Base-by-base conservation (phyloP, 2,797 vertebrate species). In the Acanthurus lineatus region DNA sequence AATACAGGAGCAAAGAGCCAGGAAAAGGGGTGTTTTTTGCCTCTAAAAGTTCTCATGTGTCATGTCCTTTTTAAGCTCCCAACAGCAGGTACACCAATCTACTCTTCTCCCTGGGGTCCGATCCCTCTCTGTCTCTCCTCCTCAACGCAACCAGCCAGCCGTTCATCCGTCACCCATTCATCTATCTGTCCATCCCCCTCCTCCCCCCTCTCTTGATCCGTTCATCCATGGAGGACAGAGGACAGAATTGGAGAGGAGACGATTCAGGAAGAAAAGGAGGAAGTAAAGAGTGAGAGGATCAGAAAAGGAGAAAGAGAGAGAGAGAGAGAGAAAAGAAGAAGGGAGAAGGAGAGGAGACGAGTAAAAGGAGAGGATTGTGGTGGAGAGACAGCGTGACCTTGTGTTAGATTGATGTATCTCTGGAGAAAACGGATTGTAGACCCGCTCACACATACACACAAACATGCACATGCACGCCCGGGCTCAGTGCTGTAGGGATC, bases 391-490 rank as follows among this genome's bases (percentile, higher is more conserved):
- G 56, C 68, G 76, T 88, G 85, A 92, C 90, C 93, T 92, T 94
- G 93, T 79, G 80, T 88, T 83, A 89, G 90, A 93, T 91, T 93
- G 91, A 93, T 93, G 92, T 6, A 77, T 90, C 92, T 88, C 92
- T 63, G 71, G 90, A 90, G 91, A 86, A 83, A 90, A 90, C 45
- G 58, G 64, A 92, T 91, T 83, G 91, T 73, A 54, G 60, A 84
- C 72, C 74, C 9, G 22, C 78, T 79, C n/a, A 15, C 73, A 53
- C 73, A 72, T n/a, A 22, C 44, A 48, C 60, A 73, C 63, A 63
- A 20, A 60, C 16, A 47, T 7, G 64, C 56, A 45, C 47, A 63
- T 48, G 72, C 47, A 28, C 32, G 56, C 69, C 40, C 20, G 5
- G 56, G 62, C 66, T 76, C 74, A 62, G 74, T 79, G 80, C 66